Conservation (phyloP, 2,888 invertebrate species). For the Cataglyphis cursor region DNA sequence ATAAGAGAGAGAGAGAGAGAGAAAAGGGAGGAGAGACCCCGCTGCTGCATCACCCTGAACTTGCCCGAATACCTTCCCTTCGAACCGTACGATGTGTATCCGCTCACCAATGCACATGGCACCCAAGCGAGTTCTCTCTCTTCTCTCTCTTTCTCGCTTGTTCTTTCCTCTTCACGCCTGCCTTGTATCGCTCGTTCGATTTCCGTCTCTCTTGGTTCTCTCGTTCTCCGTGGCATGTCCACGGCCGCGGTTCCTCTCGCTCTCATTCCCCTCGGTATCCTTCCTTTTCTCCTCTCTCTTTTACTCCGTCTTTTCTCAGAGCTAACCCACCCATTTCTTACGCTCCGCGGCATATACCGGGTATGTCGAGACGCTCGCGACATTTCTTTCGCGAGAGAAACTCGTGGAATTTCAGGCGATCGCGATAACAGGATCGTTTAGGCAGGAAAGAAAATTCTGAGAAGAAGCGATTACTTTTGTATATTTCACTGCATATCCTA, state of each 20-base stretch:
- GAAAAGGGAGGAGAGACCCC: slow-evolving; percentile 70
- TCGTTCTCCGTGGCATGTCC: slow-evolving; percentile 31
- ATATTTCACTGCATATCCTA: neutral
- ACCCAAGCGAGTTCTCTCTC: slow-evolving; percentile 74
- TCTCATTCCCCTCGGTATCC: slow-evolving; percentile 42
- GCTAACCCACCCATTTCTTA: slow-evolving; percentile 84
- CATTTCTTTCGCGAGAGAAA: neutral
- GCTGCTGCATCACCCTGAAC: slow-evolving; percentile 82
- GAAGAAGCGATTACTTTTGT: neutral
- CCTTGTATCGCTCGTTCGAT: slow-evolving; percentile 53
- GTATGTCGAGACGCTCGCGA: slow-evolving; percentile 60
- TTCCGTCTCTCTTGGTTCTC: slow-evolving; percentile 39
- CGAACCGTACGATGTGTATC: slow-evolving; percentile 78
- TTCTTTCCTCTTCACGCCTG: slow-evolving; percentile 58
- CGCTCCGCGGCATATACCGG: slow-evolving; percentile 79
- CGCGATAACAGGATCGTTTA: slow-evolving; percentile 45
- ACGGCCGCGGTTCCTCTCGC: neutral
- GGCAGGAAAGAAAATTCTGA: slow-evolving; percentile 16
- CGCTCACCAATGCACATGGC: slow-evolving; percentile 83
- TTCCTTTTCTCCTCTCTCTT: slow-evolving; percentile 60
- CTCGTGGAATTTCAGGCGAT: neutral
- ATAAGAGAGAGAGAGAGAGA: slow-evolving; percentile 66
- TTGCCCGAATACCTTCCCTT: slow-evolving; percentile 82
- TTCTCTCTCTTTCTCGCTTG: slow-evolving; percentile 68
- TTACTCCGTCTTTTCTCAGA: slow-evolving; percentile 71